Evolutionary conservation across 1,140 invertebrate species (phyloP).

Genomic region (Drosophila prosaltans): DNA sequence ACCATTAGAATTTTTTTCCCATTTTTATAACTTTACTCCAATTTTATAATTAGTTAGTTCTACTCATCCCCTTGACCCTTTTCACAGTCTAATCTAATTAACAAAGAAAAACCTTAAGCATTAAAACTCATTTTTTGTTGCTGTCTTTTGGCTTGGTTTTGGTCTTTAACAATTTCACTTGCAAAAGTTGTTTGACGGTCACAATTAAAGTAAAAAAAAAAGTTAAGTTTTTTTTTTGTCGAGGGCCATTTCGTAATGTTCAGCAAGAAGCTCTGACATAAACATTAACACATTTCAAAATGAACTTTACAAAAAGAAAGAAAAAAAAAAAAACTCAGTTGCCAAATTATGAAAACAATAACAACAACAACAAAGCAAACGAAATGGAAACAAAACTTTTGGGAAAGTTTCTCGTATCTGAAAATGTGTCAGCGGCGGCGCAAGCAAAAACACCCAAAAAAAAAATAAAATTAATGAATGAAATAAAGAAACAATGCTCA

Average conservation of each 20-base stretch:
- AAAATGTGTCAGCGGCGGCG: constrained; percentile 47
- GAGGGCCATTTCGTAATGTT: constrained; percentile 22
- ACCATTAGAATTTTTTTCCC: not conserved
- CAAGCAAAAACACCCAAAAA: constrained; percentile 3
- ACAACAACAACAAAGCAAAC: constrained; percentile 23
- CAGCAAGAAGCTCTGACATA: constrained; percentile 16
- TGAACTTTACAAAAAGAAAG: constrained; percentile 68
- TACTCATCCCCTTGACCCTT: constrained; percentile 6
- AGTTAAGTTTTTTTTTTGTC: constrained; percentile 6
- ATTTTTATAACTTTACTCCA: constrained; percentile 6
- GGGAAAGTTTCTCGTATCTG: constrained; percentile 29
- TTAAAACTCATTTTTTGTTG: not conserved
- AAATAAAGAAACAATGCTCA: constrained; percentile 19
- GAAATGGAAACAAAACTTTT: constrained; percentile 40
- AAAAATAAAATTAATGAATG: constrained; percentile 11
- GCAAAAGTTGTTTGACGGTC: constrained; percentile 20
- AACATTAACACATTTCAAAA: constrained; percentile 47
- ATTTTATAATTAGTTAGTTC: constrained; percentile 19
- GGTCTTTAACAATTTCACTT: constrained; percentile 9
- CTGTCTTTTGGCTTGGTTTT: constrained; percentile 9
- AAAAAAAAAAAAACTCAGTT: constrained; percentile 24
- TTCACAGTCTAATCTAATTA: constrained; percentile 17
- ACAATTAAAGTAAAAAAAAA: constrained; percentile 20
- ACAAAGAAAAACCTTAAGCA: not conserved
- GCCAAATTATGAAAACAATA: constrained; percentile 50